Conservation (phyloP, 37 sponge, comb jelly and placozoan genomes). For the Cliona cf. orientalis region DNA sequence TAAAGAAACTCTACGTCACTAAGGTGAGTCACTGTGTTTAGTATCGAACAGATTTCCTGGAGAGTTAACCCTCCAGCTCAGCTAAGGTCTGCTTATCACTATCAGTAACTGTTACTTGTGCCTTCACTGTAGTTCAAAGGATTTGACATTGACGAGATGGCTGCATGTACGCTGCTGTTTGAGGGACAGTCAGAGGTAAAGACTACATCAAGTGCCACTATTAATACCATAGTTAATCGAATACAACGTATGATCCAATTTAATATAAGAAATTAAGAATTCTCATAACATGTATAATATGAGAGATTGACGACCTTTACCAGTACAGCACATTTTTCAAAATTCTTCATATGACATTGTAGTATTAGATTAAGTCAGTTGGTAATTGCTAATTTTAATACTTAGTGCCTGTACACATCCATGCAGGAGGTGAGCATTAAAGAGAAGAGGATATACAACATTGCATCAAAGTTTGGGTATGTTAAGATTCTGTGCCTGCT, state of each 20-base stretch:
- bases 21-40: constrained; percentile 47
- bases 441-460: constrained; percentile 69
- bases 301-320: too few species aligned
- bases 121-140: constrained; percentile 84
- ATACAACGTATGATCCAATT: too few species aligned
- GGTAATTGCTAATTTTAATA: background rate
- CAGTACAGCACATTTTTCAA: too few species aligned
- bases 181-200: constrained; percentile 85
- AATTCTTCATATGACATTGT: too few species aligned
- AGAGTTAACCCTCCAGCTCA: background rate
- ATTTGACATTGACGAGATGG: constrained; percentile 76
- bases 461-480: constrained; percentile 82
- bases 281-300: too few species aligned
- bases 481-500: constrained; percentile 43
- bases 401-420: too few species aligned
- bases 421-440: constrained; percentile 83
- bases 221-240: too few species aligned
- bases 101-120: background rate
- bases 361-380: too few species aligned
- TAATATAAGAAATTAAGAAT: too few species aligned
- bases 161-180: constrained; percentile 85
- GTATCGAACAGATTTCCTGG: background rate
- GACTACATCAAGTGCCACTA: too few species aligned
- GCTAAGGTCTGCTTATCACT: background rate
- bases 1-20: constrained; percentile 86